Base-by-base conservation (phyloP, 2,888 invertebrate genomes). In the Sphaerophoria rueppellii region DNA sequence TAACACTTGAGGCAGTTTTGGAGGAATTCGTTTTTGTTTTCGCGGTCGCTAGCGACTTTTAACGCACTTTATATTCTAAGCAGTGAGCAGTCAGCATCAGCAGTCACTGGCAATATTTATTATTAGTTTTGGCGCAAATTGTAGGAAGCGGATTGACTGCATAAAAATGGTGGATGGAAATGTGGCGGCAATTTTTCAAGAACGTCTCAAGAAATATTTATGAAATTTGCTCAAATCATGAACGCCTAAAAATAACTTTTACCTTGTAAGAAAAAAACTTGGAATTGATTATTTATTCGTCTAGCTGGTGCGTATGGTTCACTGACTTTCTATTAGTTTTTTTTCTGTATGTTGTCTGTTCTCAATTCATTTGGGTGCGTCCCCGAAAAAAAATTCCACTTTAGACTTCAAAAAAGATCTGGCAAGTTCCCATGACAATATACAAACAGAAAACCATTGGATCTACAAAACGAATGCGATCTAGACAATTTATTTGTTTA, bases 1-100 rank as follows among this genome's bases (percentile, higher is more conserved):
- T 83, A 83, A 80, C 83, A 79, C 80, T 80, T 80, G 71, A 75
- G 71, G 82, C 74, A 58, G 65, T 82, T 82, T 60, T 50, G 35
- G 32, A 32, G 24, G 24, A 24, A 24, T 2, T 24, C 24, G 24
- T 24, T 2, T 24, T 24, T 24, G 24, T 24, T 24, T 24, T 24
- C 24, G 24, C 24, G 24, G 24, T 24, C 24, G 24, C 24, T 24
- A 24, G 24, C 24, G 24, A 7, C 16, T 65, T 24, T 52, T 35
- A 37, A 52, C 40, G 54, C 37, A 54, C 67, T 54, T 54, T 6
- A 50, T 9, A 65, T 11, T 35, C 48, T 63, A 24, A 24, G 48
- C 16, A 46, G 40, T 11, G 7, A 7, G 0, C 1, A 24, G 7
- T 11, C n/a, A n/a, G n/a, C n/a, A n/a, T n/a, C n/a, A 7, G 0